These are phyloP conservation scores for Lasioglossum lativentre DNA, from an alignment of 2,888 invertebrate genomes.

Conservation along the genomic window DNA sequence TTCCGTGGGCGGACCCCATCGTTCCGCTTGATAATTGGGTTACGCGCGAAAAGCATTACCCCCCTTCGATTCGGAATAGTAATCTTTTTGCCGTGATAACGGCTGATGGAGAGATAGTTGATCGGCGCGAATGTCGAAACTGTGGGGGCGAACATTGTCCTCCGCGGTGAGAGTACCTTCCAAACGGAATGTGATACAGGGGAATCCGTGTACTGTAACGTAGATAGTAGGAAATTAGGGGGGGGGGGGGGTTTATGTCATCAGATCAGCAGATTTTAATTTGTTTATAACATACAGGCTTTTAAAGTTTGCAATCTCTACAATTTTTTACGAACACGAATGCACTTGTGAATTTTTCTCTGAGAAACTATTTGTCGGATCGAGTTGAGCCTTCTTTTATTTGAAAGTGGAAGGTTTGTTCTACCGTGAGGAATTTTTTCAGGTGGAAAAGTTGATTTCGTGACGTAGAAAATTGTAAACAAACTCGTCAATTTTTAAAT, in stretches of 20 bases:
- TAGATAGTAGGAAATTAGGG: neutral
- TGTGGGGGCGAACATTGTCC: neutral
- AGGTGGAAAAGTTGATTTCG: neutral
- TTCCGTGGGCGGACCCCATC: constrained; percentile 32
- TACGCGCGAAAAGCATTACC: constrained; percentile 63
- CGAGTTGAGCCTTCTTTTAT: neutral
- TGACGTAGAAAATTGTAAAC: neutral
- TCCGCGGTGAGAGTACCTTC: neutral
- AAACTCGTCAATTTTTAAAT: neutral
- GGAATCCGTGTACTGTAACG: neutral
- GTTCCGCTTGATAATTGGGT: constrained; percentile 62
- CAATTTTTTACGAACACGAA: too few species aligned
- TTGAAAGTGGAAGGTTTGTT: neutral
- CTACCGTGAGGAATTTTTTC: too few species aligned
- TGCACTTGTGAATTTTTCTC: neutral
- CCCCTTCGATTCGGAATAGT: constrained; percentile 34
- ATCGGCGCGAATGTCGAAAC: constrained; percentile 28
- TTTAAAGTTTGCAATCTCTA: neutral
- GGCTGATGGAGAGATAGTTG: constrained; percentile 37
- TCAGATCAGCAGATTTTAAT: neutral
- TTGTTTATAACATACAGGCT: neutral
- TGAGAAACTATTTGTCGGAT: neutral
- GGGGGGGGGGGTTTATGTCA: neutral
- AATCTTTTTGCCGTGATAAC: constrained; percentile 38
- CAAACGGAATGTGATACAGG: neutral